Base-by-base conservation (phyloP, 2,888 invertebrate species). In the Trissonchulus latispiculum region DNA sequence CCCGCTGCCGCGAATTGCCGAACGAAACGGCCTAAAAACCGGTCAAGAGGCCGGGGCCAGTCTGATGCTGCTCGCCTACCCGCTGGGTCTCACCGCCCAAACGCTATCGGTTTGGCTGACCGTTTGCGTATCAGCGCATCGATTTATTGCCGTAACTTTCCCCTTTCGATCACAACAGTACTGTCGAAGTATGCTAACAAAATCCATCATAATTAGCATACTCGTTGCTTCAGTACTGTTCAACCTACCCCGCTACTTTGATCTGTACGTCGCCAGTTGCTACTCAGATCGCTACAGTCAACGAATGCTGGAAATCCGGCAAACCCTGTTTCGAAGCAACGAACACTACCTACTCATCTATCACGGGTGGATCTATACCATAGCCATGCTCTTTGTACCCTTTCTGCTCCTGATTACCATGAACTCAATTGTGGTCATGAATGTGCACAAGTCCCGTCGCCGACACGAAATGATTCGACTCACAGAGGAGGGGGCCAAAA, bases 81-180 rank as follows among this genome's bases (percentile, higher is more conserved):
- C 77, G 1, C 35, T 77, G 31, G 78, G 78, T 77, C 73, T 77
- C 18, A 70, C 76, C 35, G 79, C 78, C 8, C 78, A 78, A 61
- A 78, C 79, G 3, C 73, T 76, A 29, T 75, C 75, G 59, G 79
- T 79, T 29, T 78, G 77, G 77, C 77, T 96, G 81, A 88, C 88
- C 0, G 85, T 88, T 69, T 86, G 87, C 1, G 88, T 88, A 75
- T 88, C 88, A 0, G 86, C 94, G 80, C 95, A 95, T 84, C 88
- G 96, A 73, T 97, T 94, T 86, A 73, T 79, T 68, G 80, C 79
- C 31, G 84, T 85, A 1, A 84, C 84, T 71, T 82, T 84, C 74
- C 85, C 85, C 1, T 80, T 85, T 35, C 80, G 81, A 73, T 83
- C 85, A 0, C 80, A 82, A 31, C 78, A 77, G 61, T 82, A 85